Base-by-base conservation (phyloP, 1,140 invertebrate species). In the Papilio xuthus region DNA sequence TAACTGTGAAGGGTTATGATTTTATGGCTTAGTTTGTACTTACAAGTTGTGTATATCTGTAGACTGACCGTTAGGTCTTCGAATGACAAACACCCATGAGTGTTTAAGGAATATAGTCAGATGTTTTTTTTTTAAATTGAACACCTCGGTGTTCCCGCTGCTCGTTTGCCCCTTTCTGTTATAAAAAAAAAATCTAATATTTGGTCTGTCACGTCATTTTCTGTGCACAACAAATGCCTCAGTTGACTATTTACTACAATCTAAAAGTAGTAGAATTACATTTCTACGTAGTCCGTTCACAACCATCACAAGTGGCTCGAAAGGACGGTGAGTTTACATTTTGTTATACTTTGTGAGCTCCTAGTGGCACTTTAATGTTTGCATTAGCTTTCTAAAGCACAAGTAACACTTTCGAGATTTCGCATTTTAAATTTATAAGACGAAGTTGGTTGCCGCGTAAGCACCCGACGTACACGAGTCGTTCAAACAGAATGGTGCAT, bases 351-450 rank as follows among this genome's bases (percentile, higher is more conserved):
- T 67, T 28, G 60, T 32, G 60, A 67, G 60, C 60, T 67, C 13
- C 26, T 13, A 67, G 60, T 67, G 26, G 60, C 60, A 67, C 60
- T 67, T 67, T 28, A 28, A 67, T 67, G 60, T 67, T 67, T 67
- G 60, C 60, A 67, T 67, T 67, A 67, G 26, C 60, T 67, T 67
- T 67, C 60, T 28, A 67, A 26, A 67, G 26, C 18, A 67, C 26
- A 32, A 67, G 60, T 67, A 67, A 67, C 60, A 67, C 60, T 67
- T 67, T 26, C 60, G 60, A 67, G 60, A 67, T 67, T 67, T 28
- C 60, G 26, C 60, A 67, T 67, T 67, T 67, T 67, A 67, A 67
- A 67, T 67, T 32, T 67, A 67, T 67, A 67, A 67, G 60, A 23
- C 60, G 26, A 67, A 67, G 60, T 67, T 67, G 60, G 23, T 20